These are phyloP conservation scores for Hoplodrina blanda DNA, from an alignment of 2,888 invertebrate species.

Conservation along the genomic window DNA sequence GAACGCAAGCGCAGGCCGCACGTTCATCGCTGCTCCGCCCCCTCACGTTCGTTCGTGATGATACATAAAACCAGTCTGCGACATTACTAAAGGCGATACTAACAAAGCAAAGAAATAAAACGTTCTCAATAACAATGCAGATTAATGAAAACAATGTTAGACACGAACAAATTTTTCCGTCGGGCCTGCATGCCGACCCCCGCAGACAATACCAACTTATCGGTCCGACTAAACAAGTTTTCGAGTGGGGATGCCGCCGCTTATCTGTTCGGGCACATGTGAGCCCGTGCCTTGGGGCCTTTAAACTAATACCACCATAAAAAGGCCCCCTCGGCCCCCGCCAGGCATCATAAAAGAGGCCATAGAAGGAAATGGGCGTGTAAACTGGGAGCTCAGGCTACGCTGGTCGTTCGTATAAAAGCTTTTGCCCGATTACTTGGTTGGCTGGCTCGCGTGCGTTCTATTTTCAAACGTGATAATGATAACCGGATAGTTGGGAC, in stretches of 20 bases:
- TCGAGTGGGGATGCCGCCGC: slow-evolving; percentile 87
- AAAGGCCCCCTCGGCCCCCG: slow-evolving; percentile 77
- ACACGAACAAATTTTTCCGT: slow-evolving; percentile 70
- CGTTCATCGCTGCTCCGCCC: slow-evolving; percentile 55
- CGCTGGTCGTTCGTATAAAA: slow-evolving; percentile 80
- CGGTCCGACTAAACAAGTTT: slow-evolving; percentile 87
- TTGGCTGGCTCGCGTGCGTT: slow-evolving; percentile 89
- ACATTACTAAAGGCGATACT: slow-evolving; percentile 51
- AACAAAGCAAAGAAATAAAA: slow-evolving; percentile 65
- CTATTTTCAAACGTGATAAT: slow-evolving; percentile 90
- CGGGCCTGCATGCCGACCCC: slow-evolving; percentile 73
- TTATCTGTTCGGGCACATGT: slow-evolving; percentile 89
- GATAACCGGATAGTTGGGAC: slow-evolving; percentile 84
- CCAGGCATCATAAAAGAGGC: slow-evolving; percentile 79
- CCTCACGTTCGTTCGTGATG: slow-evolving; percentile 66
- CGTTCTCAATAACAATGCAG: slow-evolving; percentile 61
- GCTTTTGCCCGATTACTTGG: slow-evolving; percentile 89
- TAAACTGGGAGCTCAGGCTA: slow-evolving; percentile 78
- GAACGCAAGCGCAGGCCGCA: slow-evolving; percentile 47
- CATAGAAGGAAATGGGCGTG: slow-evolving; percentile 82
- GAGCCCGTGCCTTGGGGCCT: slow-evolving; percentile 86
- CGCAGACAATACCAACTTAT: slow-evolving; percentile 87
- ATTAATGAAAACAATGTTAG: slow-evolving; percentile 68
- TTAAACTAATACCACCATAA: slow-evolving; percentile 83
- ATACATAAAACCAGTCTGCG: slow-evolving; percentile 64